These are phyloP conservation scores for Xanthorhoe designata DNA, from an alignment of 2,888 invertebrate species.

Conservation along the genomic window DNA sequence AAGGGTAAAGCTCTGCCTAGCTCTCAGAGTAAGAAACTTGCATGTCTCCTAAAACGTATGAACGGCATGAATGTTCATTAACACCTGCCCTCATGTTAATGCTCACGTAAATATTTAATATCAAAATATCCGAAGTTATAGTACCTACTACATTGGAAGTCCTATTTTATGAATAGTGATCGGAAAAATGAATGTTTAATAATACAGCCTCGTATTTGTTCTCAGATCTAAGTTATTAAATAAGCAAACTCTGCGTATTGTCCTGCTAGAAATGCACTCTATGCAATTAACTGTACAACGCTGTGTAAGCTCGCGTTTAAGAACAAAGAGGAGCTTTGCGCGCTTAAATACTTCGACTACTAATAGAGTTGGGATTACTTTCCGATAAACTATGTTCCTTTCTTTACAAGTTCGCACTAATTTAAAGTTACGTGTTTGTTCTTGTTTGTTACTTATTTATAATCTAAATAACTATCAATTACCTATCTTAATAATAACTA, in stretches of 20 bases:
- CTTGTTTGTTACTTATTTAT: neutral
- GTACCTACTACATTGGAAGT: too few species aligned
- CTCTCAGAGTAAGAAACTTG: conserved; percentile 24
- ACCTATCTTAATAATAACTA: neutral
- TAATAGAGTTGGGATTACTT: conserved; percentile 3
- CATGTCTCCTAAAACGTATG: conserved; percentile 9
- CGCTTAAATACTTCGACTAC: conserved; percentile 5
- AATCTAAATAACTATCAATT: neutral
- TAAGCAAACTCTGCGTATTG: conserved; percentile 10
- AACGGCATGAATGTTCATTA: neutral
- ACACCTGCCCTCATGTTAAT: neutral
- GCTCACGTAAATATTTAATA: neutral
- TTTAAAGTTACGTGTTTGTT: neutral
- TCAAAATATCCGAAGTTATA: neutral
- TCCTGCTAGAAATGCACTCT: conserved; percentile 13
- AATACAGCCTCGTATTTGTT: neutral
- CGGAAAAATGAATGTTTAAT: neutral
- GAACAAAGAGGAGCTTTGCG: conserved; percentile 18
- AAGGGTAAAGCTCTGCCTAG: conserved; percentile 33
- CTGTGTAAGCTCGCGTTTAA: conserved; percentile 8
- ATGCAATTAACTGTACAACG: conserved; percentile 19
- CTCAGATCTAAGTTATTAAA: conserved; percentile 8
- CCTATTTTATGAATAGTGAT: neutral
- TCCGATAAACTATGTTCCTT: neutral
- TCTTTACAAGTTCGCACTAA: neutral